Base-by-base conservation (phyloP, 2,888 invertebrate species). In the Dysmachus trigonus region DNA sequence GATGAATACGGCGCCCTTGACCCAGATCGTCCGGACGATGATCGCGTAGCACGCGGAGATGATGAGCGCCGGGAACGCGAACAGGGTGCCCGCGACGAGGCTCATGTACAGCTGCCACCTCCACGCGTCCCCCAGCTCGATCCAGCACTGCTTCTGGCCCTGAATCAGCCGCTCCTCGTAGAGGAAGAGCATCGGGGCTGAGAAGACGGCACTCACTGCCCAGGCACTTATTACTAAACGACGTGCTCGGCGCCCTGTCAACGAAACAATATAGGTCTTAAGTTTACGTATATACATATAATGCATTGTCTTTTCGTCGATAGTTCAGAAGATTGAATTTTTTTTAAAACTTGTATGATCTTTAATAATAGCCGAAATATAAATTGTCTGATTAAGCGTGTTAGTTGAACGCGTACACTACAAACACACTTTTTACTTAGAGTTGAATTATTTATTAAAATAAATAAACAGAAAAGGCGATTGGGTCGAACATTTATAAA, bases 21-120 rank as follows among this genome's bases (percentile, higher is more conserved):
- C 95, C 98, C 98, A 98, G 89, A 98, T 98, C 8, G 98, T 98
- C 90, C 95, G 94, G 1, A 98, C 97, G 89, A 98, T 98, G 89
- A 98, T 95, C 8, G 96, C 95, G 91, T 98, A 98, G 91, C 98
- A 98, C 3, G 96, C 96, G 3, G 96, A 95, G 87, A 98, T 98
- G 88, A 98, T 96, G 85, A 98, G 90, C 0, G 98, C 96, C 0
- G 98, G 98, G 33, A 97, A 93, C 83, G 97, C 95, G 92, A 98
- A 98, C 51, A 98, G 94, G 87, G 96, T 94, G 47, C 96, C 92
- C 1, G 97, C 95, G 5, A 98, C 96, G 31, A 96, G 90, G 0
- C 96, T 95, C 95, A 98, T 96, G 93, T 98, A 98, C 85, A 98
- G 93, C 92, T 96, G 96, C 98, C 98, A 98, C 85, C 96, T 94